A percentile compares a stretch with the other conserved stretches of the same genome.
These are phyloP conservation scores for Podarcis siculus DNA, from an alignment of 2,797 vertebrate genomes.

Conservation along the genomic window DNA sequence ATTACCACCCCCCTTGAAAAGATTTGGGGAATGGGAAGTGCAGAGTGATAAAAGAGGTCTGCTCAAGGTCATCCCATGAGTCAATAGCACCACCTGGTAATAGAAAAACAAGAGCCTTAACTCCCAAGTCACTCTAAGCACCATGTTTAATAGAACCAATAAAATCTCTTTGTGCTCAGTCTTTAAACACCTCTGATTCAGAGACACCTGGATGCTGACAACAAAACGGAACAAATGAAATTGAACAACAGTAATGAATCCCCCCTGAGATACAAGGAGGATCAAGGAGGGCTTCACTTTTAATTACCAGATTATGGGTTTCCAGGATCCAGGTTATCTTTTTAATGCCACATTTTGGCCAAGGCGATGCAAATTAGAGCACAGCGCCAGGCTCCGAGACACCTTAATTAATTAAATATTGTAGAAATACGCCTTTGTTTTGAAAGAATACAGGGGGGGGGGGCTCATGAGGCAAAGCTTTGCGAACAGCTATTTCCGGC, in stretches of 20 bases:
- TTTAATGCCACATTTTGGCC: slow-evolving; percentile 18
- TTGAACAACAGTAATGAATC: slow-evolving; percentile 27
- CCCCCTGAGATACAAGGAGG: slow-evolving; percentile 8
- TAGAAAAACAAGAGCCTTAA: slow-evolving; percentile 30
- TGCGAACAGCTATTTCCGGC: slow-evolving; percentile 21
- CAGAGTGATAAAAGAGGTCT: slow-evolving; percentile 1
- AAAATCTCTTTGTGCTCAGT: slow-evolving; percentile 27
- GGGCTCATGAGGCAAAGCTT: slow-evolving; percentile 17
- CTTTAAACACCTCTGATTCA: slow-evolving; percentile 31
- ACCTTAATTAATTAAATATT: slow-evolving; percentile 38
- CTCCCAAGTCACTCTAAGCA: slow-evolving; percentile 28
- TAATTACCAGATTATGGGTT: slow-evolving; percentile 34
- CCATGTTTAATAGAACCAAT: slow-evolving; percentile 36
- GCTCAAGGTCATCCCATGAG: slow-evolving; percentile 12
- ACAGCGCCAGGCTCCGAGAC: not conserved
- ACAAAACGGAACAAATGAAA: slow-evolving; percentile 26
- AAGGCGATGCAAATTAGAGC: slow-evolving; percentile 26
- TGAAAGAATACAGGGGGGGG: not conserved
- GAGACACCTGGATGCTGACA: slow-evolving; percentile 20
- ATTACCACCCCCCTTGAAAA: slow-evolving; percentile 11
- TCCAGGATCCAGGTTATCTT: slow-evolving; percentile 10
- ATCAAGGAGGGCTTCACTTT: slow-evolving; percentile 27
- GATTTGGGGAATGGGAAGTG: slow-evolving; percentile 14
- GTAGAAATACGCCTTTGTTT: slow-evolving; percentile 22
- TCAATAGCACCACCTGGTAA: slow-evolving; percentile 20